These are phyloP conservation scores for Didymodactylos carnosus DNA, from an alignment of 2,888 invertebrate species.

Conservation along the genomic window DNA sequence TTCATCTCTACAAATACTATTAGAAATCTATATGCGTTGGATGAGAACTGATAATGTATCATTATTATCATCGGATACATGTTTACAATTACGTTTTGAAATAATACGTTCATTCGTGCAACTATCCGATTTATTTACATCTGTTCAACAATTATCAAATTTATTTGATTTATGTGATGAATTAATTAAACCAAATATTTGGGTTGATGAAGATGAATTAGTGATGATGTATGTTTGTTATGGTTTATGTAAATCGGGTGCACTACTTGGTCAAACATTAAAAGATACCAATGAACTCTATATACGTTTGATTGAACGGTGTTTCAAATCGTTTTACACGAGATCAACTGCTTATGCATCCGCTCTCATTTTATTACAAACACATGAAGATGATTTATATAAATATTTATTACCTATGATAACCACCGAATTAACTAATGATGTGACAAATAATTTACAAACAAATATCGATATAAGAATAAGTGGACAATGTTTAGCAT, in stretches of 20 bases:
- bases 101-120: neutral
- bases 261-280: neutral
- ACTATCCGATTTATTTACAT: neutral
- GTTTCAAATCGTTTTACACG: neutral
- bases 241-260: neutral
- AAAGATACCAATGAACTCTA: neutral
- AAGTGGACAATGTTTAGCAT: neutral
- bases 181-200: neutral
- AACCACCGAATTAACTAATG: neutral
- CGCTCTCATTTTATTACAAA: neutral
- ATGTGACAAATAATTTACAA: neutral
- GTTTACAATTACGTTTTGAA: neutral
- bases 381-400: neutral
- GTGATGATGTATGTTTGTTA: neutral
- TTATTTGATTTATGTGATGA: neutral
- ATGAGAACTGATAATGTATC: constrained; percentile 39
- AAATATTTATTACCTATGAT: neutral
- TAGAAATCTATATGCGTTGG: constrained; percentile 69
- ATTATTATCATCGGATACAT: neutral
- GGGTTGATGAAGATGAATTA: neutral
- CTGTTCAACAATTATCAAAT: neutral
- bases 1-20: constrained; percentile 72
- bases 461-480: neutral
- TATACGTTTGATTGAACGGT: neutral
- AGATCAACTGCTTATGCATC: neutral